These are phyloP conservation scores for Betta splendens DNA, from an alignment of 2,797 vertebrate species.

Conservation along the genomic window DNA sequence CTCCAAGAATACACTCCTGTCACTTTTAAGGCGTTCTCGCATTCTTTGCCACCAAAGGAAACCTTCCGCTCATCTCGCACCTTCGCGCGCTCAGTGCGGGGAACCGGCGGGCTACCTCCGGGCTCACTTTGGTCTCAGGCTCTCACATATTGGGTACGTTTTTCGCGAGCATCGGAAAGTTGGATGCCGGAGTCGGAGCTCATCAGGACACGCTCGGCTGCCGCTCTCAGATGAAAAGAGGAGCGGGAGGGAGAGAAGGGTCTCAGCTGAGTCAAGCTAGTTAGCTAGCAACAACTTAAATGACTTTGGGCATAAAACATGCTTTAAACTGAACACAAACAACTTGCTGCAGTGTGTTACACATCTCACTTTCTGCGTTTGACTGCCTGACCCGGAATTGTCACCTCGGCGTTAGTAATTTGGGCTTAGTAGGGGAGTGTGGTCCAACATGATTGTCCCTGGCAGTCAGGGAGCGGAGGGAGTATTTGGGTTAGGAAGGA, in stretches of 20 bases:
- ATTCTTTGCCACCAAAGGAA: slow-evolving; percentile 19
- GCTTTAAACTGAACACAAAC: slow-evolving; percentile 4
- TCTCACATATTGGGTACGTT: slow-evolving; percentile 31
- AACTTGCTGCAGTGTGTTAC: background rate
- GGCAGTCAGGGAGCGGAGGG: slow-evolving; percentile 56
- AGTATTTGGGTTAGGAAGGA: slow-evolving; percentile 78
- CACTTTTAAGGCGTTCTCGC: slow-evolving; percentile 14
- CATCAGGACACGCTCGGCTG: background rate
- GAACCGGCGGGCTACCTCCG: slow-evolving; percentile 28
- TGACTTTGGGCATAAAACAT: slow-evolving; percentile 6
- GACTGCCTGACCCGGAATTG: slow-evolving; percentile 40
- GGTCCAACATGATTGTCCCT: slow-evolving; percentile 47
- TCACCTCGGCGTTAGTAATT: slow-evolving; percentile 44
- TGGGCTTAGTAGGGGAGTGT: slow-evolving; percentile 29
- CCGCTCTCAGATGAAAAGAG: slow-evolving; percentile 18
- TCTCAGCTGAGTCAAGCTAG: background rate
- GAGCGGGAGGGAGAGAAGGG: background rate
- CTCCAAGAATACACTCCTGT: slow-evolving; percentile 45
- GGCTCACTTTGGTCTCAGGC: slow-evolving; percentile 3
- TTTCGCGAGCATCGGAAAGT: slow-evolving; percentile 21
- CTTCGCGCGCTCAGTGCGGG: slow-evolving; percentile 9
- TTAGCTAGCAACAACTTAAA: background rate
- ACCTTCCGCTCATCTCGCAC: slow-evolving; percentile 17
- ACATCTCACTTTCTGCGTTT: background rate
- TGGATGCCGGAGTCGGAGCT: slow-evolving; percentile 11